Conservation (phyloP, 2,113 vertebrate species). For the Cyprinodon brontotheroides region DNA sequence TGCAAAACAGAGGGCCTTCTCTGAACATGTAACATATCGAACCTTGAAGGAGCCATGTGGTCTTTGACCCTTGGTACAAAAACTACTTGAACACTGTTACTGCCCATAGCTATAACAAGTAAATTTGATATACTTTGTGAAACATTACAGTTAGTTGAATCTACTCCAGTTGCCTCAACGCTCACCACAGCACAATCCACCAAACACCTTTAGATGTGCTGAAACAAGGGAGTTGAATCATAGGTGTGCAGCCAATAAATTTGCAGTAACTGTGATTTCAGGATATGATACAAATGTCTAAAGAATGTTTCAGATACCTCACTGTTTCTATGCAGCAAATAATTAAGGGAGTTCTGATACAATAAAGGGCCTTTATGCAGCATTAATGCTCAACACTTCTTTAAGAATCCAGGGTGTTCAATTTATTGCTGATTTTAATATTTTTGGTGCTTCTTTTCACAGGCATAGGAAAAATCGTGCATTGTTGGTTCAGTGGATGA, state of each 20-base stretch:
- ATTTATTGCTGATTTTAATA: not conserved
- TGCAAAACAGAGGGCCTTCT: too few species aligned
- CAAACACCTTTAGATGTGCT: too few species aligned
- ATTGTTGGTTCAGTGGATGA: conserved; percentile 30
- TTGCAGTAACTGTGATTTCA: not conserved
- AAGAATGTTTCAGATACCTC: not conserved
- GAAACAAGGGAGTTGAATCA: not conserved
- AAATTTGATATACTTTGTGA: too few species aligned
- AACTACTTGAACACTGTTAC: too few species aligned
- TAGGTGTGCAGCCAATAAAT: not conserved
- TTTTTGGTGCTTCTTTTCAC: conserved; percentile 36
- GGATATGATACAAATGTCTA: not conserved
- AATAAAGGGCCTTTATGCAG: not conserved
- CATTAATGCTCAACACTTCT: not conserved
- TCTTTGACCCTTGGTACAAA: too few species aligned
- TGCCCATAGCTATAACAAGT: too few species aligned
- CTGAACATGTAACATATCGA: too few species aligned
- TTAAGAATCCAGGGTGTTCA: not conserved
- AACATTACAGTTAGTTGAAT: too few species aligned
- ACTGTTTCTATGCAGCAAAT: not conserved
- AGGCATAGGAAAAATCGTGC: conserved; percentile 48
- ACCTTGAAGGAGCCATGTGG: too few species aligned
- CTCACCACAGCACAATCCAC: too few species aligned
- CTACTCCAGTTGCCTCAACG: too few species aligned
- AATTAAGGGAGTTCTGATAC: not conserved